Conservation (phyloP, 2,888 invertebrate genomes). For the Anodontia alba region DNA sequence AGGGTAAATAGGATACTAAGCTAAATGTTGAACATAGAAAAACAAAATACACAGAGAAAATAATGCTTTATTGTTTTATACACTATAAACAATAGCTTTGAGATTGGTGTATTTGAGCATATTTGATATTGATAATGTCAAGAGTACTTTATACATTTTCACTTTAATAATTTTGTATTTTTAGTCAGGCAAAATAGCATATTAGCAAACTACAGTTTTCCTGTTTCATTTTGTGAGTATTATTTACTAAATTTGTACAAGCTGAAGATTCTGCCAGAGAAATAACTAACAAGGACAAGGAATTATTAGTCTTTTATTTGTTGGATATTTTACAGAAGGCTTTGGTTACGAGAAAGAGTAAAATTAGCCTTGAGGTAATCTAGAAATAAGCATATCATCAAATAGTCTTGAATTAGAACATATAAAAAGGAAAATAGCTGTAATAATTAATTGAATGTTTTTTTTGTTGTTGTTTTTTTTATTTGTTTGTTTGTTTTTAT, state of each 20-base stretch:
- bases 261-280: no score
- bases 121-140: background rate
- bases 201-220: no score
- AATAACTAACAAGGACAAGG: no score
- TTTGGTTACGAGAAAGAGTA: slow-evolving; percentile 58
- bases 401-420: background rate
- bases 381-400: slow-evolving; percentile 19
- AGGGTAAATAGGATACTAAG: no score
- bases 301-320: background rate
- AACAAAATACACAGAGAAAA: background rate
- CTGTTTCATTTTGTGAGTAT: no score
- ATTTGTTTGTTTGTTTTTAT: no score
- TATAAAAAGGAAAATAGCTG: no score
- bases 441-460: no score
- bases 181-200: background rate
- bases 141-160: background rate
- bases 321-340: slow-evolving; percentile 47
- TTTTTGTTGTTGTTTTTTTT: no score
- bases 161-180: background rate
- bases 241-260: no score
- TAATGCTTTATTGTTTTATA: slow-evolving; percentile 7
- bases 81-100: background rate
- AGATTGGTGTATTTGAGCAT: background rate
- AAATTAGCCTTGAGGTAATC: slow-evolving; percentile 59
- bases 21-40: no score